Evolutionary conservation across 1,140 invertebrate genomes (phyloP).

Genomic region (Drosophila lacteicornis): DNA sequence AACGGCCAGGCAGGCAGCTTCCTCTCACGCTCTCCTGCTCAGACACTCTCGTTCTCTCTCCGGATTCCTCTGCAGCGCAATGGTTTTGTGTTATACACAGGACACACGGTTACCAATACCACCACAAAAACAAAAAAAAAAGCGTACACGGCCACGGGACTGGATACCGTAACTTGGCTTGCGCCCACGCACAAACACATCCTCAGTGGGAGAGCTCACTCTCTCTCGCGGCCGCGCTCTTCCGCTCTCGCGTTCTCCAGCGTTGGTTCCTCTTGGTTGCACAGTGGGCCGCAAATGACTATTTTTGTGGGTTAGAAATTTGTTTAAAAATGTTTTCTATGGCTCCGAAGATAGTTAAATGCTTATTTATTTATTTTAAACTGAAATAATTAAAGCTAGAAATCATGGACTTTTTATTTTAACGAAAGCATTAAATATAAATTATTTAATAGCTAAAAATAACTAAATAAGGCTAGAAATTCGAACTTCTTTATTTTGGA

Average conservation of each 20-base stretch:
- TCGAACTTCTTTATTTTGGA: too few species aligned
- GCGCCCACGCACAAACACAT: slow-evolving; percentile 68
- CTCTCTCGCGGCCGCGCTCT: slow-evolving; percentile 9
- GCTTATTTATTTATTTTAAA: neutral
- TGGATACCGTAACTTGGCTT: slow-evolving; percentile 47
- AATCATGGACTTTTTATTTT: too few species aligned
- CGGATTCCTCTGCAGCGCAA: slow-evolving; percentile 67
- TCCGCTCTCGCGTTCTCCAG: slow-evolving; percentile 5
- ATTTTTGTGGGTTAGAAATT: neutral
- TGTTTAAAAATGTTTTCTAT: neutral
- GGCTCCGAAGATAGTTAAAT: neutral
- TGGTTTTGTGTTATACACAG: slow-evolving; percentile 78
- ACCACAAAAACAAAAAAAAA: slow-evolving; percentile 7
- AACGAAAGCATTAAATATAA: too few species aligned
- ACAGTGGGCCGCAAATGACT: slow-evolving; percentile 12
- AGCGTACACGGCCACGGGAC: slow-evolving; percentile 13
- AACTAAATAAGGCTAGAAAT: too few species aligned
- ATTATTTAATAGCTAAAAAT: neutral
- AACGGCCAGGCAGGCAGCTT: slow-evolving; percentile 33
- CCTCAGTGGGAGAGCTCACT: slow-evolving; percentile 24
- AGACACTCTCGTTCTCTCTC: slow-evolving; percentile 8
- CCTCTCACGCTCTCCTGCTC: slow-evolving; percentile 11
- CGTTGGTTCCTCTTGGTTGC: slow-evolving; percentile 16
- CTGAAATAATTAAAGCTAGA: neutral
- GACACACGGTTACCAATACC: slow-evolving; percentile 41